These are phyloP conservation scores for Mactra quadrangularis DNA, from an alignment of 1,140 invertebrate species.

Conservation along the genomic window DNA sequence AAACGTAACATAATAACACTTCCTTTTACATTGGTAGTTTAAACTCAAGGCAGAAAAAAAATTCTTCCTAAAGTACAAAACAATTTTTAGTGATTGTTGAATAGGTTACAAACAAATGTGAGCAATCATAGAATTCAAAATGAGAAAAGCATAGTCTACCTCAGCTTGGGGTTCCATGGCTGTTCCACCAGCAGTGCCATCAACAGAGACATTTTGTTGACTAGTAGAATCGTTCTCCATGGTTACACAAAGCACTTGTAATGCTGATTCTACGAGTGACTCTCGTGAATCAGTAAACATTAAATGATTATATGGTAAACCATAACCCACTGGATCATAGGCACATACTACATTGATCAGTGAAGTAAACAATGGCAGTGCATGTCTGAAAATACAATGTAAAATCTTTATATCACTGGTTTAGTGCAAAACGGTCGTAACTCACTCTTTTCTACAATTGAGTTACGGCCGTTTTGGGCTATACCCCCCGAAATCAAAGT, in stretches of 20 bases:
- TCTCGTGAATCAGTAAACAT: slow-evolving; percentile 97
- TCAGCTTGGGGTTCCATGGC: slow-evolving; percentile 79
- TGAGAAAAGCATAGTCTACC: slow-evolving; percentile 68
- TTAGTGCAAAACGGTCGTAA: no score
- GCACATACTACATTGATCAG: slow-evolving; percentile 98
- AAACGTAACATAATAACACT: no score
- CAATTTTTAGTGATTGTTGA: no score
- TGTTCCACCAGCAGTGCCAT: slow-evolving; percentile 79
- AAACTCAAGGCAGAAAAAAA: no score
- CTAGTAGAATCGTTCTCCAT: slow-evolving; percentile 91
- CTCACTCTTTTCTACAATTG: no score
- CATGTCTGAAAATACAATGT: slow-evolving; percentile 88
- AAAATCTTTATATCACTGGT: no score
- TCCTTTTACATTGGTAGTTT: no score
- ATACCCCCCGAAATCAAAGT: no score
- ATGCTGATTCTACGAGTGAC: slow-evolving; percentile 96
- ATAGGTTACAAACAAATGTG: no score
- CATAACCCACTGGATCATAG: slow-evolving; percentile 98
- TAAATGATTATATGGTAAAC: slow-evolving; percentile 99
- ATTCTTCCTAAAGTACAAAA: no score
- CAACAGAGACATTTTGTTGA: slow-evolving; percentile 77
- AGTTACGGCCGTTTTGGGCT: no score
- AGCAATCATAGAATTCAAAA: no score
- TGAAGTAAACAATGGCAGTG: slow-evolving; percentile 98
- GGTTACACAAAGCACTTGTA: slow-evolving; percentile 97